Percentiles rank a stretch among this genome's conserved stretches.
phyloP scores from a whole-genome alignment of 2,113 vertebrate genomes.

The Platichthys flesus region DNA sequence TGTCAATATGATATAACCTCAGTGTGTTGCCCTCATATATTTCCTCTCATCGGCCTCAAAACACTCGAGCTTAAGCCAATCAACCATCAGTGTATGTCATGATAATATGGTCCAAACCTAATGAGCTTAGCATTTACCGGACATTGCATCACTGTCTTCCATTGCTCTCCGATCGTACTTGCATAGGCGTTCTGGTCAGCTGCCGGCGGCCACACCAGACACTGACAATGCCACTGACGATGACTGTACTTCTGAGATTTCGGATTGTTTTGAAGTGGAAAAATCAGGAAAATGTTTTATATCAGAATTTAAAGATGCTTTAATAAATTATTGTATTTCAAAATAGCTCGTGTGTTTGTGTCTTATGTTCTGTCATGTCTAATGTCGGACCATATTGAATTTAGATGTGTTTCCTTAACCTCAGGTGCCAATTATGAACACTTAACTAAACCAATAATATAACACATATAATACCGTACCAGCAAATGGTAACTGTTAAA shows the following conservation, averaged over 20 bases:
- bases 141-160: slow-evolving; percentile 64
- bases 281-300: slow-evolving; percentile 85
- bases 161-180: slow-evolving; percentile 70
- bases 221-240: slow-evolving; percentile 57
- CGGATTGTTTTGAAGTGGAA: slow-evolving; percentile 81
- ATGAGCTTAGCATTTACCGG: slow-evolving; percentile 68
- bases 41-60: not conserved
- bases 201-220: slow-evolving; percentile 89
- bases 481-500: no score
- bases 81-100: slow-evolving; percentile 32
- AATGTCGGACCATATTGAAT: not conserved
- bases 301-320: slow-evolving; percentile 91
- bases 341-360: slow-evolving; percentile 46
- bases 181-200: slow-evolving; percentile 81
- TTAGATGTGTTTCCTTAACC: not conserved
- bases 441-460: no score
- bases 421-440: no score
- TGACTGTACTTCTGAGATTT: slow-evolving; percentile 79
- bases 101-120: slow-evolving; percentile 37
- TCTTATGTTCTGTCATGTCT: not conserved
- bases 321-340: slow-evolving; percentile 93
- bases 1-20: slow-evolving; percentile 25
- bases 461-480: no score
- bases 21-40: slow-evolving; percentile 21
- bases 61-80: slow-evolving; percentile 32